These are phyloP conservation scores for Notothenia coriiceps DNA, from an alignment of 2,113 vertebrate genomes.

Conservation along the genomic window DNA sequence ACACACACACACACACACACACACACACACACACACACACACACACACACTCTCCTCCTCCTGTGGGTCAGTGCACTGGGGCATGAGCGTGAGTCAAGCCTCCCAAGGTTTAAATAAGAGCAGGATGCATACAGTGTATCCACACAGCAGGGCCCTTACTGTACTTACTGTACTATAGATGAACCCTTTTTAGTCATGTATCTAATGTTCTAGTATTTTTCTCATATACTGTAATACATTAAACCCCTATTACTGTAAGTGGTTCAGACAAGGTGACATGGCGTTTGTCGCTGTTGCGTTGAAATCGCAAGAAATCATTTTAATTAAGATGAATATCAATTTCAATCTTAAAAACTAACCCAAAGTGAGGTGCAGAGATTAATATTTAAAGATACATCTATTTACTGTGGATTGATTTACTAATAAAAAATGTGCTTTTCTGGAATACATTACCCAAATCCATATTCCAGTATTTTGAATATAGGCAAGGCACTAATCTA, in stretches of 20 bases:
- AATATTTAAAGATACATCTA: no score
- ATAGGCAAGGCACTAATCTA: neutral
- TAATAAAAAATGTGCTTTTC: no score
- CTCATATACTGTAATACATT: no score
- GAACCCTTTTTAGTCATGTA: neutral
- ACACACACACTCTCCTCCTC: constrained; percentile 36
- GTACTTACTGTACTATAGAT: constrained; percentile 13
- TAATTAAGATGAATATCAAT: neutral
- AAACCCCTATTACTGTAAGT: no score
- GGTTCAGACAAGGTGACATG: neutral
- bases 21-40: constrained; percentile 36
- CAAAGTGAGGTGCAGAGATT: no score
- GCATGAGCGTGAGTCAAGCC: constrained; percentile 44
- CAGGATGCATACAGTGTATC: constrained; percentile 5
- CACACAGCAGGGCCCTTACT: neutral
- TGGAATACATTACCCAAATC: neutral
- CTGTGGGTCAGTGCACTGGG: constrained; percentile 48
- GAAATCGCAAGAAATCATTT: neutral
- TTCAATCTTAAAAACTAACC: neutral
- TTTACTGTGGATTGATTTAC: no score
- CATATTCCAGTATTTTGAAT: constrained; percentile 4
- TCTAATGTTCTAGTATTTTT: no score
- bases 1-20: constrained; percentile 17
- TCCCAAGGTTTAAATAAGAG: constrained; percentile 49
- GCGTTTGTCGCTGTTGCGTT: neutral